Evolutionary conservation across 2,113 vertebrate genomes (phyloP), one percentile per base, ranked within the genome.

Genomic region (Clarias magur): DNA sequence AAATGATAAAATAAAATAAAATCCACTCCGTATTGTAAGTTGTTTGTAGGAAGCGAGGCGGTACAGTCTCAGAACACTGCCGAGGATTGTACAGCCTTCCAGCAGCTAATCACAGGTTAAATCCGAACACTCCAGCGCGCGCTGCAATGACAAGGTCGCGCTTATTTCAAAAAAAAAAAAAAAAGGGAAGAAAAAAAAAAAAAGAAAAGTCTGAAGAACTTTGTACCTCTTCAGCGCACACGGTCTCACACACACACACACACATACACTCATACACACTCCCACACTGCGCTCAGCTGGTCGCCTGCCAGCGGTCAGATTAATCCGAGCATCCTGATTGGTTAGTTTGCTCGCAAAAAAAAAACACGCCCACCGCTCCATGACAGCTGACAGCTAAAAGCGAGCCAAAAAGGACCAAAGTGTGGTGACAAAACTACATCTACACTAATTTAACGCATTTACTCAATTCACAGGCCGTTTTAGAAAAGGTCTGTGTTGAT

Each of bases 51-150:
- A 23, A 48, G 82, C n/a, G 48, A 60, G 95, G 95, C 95, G 94
- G 93, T 96, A 97, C 97, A 97, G 97, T 98, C 97, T 99, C 97
- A 97, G 97, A 94, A 96, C 97, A 98, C 97, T 98, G 97, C 96
- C 96, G 96, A 98, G 97, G 98, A 98, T 97, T 94, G 97, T 94
- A 97, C 95, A 95, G 95, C 95, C 93, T 93, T 93, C 92, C 93
- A 88, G 93, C 92, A 90, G 90, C 90, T 87, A 67, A 91, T 78
- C 42, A 73, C 83, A 60, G 86, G 79, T 85, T 13, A 90, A 88
- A 87, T 88, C 88, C 89, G 91, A 56, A 88, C 10, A 34, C 63
- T 86, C 86, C 57, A 57, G 80, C 83, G 86, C 19, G 73, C 84
- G 42, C 80, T 88, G 57, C 87, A 80, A 75, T 23, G 63, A 73